Conservation (phyloP, 2,113 vertebrate genomes). For the Cheirogaleus medius region DNA sequence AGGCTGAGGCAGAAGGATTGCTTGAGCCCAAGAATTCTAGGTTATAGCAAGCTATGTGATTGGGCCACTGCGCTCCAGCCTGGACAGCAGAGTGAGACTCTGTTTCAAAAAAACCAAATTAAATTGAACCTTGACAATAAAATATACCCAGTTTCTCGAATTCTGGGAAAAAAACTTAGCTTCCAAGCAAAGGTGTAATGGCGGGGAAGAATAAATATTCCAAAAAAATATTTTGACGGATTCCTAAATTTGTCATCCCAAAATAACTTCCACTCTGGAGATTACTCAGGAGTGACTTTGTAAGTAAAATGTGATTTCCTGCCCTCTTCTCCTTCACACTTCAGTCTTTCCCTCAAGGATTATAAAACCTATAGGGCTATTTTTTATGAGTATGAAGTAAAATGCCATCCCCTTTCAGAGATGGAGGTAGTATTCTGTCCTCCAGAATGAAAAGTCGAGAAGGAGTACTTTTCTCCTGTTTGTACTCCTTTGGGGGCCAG, state of each 20-base stretch:
- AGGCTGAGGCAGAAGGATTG: too few species aligned
- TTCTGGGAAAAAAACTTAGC: not conserved
- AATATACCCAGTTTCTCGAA: not conserved
- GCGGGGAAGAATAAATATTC: too few species aligned
- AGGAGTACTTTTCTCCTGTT: not conserved
- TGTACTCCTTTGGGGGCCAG: not conserved
- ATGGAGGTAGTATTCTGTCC: not conserved
- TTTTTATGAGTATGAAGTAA: not conserved
- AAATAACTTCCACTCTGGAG: too few species aligned
- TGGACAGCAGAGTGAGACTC: too few species aligned
- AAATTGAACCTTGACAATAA: not conserved
- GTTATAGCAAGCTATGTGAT: too few species aligned
- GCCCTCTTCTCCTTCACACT: not conserved
- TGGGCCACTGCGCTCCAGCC: too few species aligned
- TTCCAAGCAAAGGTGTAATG: not conserved
- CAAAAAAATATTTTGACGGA: too few species aligned
- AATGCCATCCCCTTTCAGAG: not conserved
- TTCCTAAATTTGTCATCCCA: not conserved
- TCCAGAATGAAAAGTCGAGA: not conserved
- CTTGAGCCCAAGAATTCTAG: too few species aligned
- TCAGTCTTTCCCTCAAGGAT: not conserved
- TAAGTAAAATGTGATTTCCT: not conserved
- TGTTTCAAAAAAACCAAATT: not conserved
- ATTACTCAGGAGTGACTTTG: not conserved
- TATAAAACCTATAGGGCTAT: fast-evolving